Base-by-base conservation (phyloP, 2,797 vertebrate genomes). In the Gouania willdenowi region DNA sequence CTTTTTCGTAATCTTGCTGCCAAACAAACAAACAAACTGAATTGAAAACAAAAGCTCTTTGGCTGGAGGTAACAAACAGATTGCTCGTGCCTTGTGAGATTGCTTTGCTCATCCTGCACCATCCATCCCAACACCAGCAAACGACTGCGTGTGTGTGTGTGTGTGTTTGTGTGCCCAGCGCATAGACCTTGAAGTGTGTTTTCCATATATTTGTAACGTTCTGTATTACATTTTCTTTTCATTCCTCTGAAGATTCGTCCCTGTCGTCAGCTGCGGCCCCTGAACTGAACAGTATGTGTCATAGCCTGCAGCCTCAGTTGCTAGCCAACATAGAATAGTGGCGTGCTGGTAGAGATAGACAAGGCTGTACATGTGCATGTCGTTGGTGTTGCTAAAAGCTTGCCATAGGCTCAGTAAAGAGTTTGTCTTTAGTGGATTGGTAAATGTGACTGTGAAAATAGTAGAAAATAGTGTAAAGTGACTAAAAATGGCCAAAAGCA, bases 281-380 rank as follows among this genome's bases (percentile, higher is more conserved):
- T 49, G 57, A 67, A 75, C 70, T 73, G 45, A 77, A 53, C 64
- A 60, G 79, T 83, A 80, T 42, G 80, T 82, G 82, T 73, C 26
- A 18, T 22, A 11, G 44, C 58, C 61, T 42, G 41, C 43, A 71
- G 69, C 51, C 4, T 26, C 24, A 34, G 41, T 24, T 28, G 40
- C 37, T 28, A 2, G 15, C 51, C 59, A 42, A 35, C 38, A 16
- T 33, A 58, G 60, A 51, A n/a, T n/a, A 9, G 24, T 52, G 60
- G 64, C 26, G 32, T 52, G 60, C 64, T 26, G 32, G 21, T 44
- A 54, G 41, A 53, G 20, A 31, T 49, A 55, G 42, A 44, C 26
- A 4, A 40, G 29, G 29, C 26, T 54, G 38, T 66, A 27, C 35
- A 16, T 34, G 35, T 55, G 34, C 37, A n/a, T n/a, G n/a, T n/a